A percentile compares a stretch with the other conserved stretches of the same genome.
Evolutionary conservation across 1,140 invertebrate species (phyloP).

Genomic region (Paramacrobiotus metropolitanus): DNA sequence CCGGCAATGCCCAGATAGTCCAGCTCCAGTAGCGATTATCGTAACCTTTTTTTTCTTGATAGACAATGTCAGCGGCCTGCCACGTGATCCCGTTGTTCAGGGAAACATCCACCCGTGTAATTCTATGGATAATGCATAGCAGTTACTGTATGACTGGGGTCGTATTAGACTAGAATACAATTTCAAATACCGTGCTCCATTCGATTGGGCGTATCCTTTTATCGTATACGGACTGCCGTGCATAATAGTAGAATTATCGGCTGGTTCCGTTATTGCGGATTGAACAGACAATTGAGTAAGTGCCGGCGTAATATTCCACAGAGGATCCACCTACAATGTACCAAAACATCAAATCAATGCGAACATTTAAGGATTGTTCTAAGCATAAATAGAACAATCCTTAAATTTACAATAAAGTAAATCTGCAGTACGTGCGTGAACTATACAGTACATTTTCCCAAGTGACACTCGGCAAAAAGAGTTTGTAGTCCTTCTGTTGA

Average conservation of each 20-base stretch:
- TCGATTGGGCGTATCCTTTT: background rate
- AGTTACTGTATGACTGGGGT: too few relatives aligned
- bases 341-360: too few relatives aligned
- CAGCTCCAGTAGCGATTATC: conserved; percentile 51
- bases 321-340: conserved; percentile 45
- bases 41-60: conserved; percentile 16
- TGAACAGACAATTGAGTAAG: conserved; percentile 84
- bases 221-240: background rate
- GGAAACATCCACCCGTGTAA: conserved; percentile 13
- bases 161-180: too few relatives aligned
- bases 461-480: conserved; percentile 63
- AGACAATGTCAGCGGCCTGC: background rate
- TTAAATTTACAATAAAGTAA: too few relatives aligned
- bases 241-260: conserved; percentile 11
- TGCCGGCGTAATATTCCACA: conserved; percentile 50
- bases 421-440: too few relatives aligned
- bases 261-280: conserved; percentile 68
- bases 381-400: too few relatives aligned
- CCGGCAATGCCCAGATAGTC: conserved; percentile 54
- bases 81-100: background rate
- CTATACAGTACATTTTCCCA: too few relatives aligned
- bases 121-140: too few relatives aligned
- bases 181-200: too few relatives aligned
- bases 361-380: too few relatives aligned
- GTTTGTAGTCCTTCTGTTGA: conserved; percentile 89